Evolutionary conservation across 2,113 vertebrate species (phyloP).

Genomic region (Apistogramma diplotaenia): DNA sequence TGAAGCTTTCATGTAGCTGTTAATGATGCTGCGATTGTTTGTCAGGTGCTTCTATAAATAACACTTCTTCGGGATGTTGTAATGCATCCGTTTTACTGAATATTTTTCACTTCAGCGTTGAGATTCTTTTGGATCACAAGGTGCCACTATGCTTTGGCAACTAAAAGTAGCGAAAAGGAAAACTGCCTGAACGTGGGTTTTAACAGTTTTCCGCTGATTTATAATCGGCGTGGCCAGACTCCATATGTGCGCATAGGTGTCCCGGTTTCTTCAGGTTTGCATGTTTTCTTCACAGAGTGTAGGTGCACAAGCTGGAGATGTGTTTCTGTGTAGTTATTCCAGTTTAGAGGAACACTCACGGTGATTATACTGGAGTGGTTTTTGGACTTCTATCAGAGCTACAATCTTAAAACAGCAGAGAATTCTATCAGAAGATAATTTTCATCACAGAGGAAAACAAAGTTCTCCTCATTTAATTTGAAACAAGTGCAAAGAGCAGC

Average conservation of each 20-base stretch:
- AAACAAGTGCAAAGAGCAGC: conserved; percentile 11
- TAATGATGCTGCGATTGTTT: not conserved
- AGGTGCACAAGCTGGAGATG: not conserved
- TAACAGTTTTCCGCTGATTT: conserved; percentile 19
- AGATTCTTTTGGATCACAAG: not conserved
- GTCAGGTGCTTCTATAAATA: not conserved
- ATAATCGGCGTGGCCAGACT: not conserved
- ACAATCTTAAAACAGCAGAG: conserved; percentile 28
- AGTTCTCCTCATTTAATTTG: conserved; percentile 38
- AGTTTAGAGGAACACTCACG: not conserved
- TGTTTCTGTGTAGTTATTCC: not conserved
- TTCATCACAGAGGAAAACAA: conserved; percentile 35
- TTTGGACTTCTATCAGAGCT: not conserved
- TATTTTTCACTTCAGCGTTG: not conserved
- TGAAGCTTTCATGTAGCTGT: not conserved
- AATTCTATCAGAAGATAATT: conserved; percentile 17
- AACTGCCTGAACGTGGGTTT: conserved; percentile 14
- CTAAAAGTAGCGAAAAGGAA: not conserved
- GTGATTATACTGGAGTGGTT: not conserved
- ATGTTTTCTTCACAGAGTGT: not conserved
- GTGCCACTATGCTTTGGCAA: conserved; percentile 15
- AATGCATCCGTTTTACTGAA: not conserved
- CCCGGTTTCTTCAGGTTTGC: not conserved
- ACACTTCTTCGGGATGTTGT: not conserved
- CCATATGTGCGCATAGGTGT: not conserved